Conservation (phyloP, 2,797 vertebrate species). For the Danio tinwini region DNA sequence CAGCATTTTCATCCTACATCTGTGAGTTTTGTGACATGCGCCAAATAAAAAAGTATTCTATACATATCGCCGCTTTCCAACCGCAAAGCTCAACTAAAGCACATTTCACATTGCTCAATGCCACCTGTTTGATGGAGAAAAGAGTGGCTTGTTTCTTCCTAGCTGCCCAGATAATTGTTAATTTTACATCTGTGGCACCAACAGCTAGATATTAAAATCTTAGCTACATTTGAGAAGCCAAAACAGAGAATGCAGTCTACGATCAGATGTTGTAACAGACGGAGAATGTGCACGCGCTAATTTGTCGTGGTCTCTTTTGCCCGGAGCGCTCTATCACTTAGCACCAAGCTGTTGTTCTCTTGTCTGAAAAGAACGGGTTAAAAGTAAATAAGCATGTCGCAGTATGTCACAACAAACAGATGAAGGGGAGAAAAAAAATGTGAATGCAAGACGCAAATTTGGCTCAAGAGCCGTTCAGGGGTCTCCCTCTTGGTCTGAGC, state of each 20-base stretch:
- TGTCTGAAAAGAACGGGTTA: slow-evolving; percentile 31
- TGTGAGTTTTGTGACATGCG: background rate
- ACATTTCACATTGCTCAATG: slow-evolving; percentile 40
- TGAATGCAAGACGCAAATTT: slow-evolving; percentile 25
- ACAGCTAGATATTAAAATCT: slow-evolving; percentile 38
- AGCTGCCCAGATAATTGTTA: slow-evolving; percentile 37
- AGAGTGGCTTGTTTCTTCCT: slow-evolving; percentile 37
- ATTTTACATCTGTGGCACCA: slow-evolving; percentile 39
- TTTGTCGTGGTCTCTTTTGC: slow-evolving; percentile 39
- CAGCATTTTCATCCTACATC: slow-evolving; percentile 12
- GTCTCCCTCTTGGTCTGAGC: slow-evolving; percentile 50
- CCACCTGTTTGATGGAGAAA: slow-evolving; percentile 57
- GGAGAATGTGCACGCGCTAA: slow-evolving; percentile 41
- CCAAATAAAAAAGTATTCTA: background rate
- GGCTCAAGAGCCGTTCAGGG: slow-evolving; percentile 47
- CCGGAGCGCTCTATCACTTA: slow-evolving; percentile 33
- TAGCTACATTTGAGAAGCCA: slow-evolving; percentile 28
- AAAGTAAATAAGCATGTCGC: slow-evolving; percentile 50
- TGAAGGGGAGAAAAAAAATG: slow-evolving; percentile 18
- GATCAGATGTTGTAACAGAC: slow-evolving; percentile 50
- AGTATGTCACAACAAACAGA: slow-evolving; percentile 49
- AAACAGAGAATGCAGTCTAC: slow-evolving; percentile 12
- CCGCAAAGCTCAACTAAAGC: slow-evolving; percentile 13
- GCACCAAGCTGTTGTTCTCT: slow-evolving; percentile 44
- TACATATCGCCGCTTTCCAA: background rate